Evolutionary conservation across 2,797 vertebrate species (phyloP), one percentile per base, ranked within the genome.

Genomic region (Miichthys miiuy): DNA sequence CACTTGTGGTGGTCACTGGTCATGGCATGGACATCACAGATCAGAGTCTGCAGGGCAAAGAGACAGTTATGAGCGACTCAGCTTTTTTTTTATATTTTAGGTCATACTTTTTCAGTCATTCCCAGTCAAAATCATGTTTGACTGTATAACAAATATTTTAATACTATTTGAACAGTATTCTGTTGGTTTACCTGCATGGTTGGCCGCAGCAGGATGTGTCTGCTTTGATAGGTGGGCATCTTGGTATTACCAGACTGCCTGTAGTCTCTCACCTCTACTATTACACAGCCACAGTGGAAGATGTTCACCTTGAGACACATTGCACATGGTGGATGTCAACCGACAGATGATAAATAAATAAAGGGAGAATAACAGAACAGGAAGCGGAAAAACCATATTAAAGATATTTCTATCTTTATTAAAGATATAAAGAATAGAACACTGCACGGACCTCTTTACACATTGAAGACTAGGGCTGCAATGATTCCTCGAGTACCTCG

Each of bases 1-100:
- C 98, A 99, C 82, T 99, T 99, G 93, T 99, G 98, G 92, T 99
- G 98, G 94, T 99, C 98, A 89, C 96, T 98, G 86, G 98, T 99
- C 96, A 99, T 97, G 79, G 98, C 97, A 91, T 99, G 98, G 70
- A 99, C 97, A 84, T 99, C 98, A 95, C 98, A 98, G 92, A 98
- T 96, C 89, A 96, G 91, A 85, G 95, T 96, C 96, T 96, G 79
- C 17, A 77, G 18, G 51, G 9, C 21, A 79, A 57, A n/a, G 69
- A 62, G 0, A 79, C 6, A 42, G 10, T 52, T 12, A 72, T 12
- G 44, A 67, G 65, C 8, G 66, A 34, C 4, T 44, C 14, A 11
- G 30, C 2, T 20, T 66, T 27, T 47, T 16, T 27, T 48, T n/a
- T n/a, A 58, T 6, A 0, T 54, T 50, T 47, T 17, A 13, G 20